A percentile compares a stretch with the other conserved stretches of the same genome.
These are phyloP conservation scores for Pedicia rivosa DNA, from an alignment of 2,888 invertebrate species.

Conservation along the genomic window DNA sequence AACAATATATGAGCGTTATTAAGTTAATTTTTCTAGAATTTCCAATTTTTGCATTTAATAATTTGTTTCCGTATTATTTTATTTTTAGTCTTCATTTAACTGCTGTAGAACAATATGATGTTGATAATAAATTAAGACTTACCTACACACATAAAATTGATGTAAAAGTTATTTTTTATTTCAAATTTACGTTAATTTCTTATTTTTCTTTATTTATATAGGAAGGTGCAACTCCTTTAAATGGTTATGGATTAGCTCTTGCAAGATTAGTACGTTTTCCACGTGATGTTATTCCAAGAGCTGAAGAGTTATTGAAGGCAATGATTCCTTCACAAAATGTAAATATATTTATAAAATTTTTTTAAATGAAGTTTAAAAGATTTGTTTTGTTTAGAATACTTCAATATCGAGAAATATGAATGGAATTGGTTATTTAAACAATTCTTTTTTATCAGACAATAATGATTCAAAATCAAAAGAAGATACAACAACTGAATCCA, in stretches of 20 bases:
- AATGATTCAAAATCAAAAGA: background rate
- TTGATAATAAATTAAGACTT: conserved; percentile 12
- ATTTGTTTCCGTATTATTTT: conserved; percentile 2
- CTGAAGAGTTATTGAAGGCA: conserved; percentile 10
- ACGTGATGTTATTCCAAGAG: conserved; percentile 9
- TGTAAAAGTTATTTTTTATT: conserved; percentile 5
- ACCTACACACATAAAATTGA: conserved; percentile 12
- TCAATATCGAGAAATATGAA: too few species aligned
- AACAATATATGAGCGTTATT: conserved; percentile 49
- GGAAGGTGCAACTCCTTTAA: conserved; percentile 12
- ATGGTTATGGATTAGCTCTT: conserved; percentile 13
- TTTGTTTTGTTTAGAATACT: too few species aligned
- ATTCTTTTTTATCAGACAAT: too few species aligned
- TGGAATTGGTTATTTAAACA: background rate
- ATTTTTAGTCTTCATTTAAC: conserved; percentile 34
- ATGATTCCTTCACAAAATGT: background rate
- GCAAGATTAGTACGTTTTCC: conserved; percentile 12
- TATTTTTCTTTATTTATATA: conserved; percentile 1
- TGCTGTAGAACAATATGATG: conserved; percentile 21
- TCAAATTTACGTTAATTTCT: background rate
- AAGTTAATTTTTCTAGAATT: conserved; percentile 39
- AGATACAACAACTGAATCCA: background rate
- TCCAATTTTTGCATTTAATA: background rate
- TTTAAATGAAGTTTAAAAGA: too few species aligned
- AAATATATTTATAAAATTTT: too few species aligned